phyloP scores from a whole-genome alignment of 2,888 invertebrate species.

The Erebia ligea region DNA sequence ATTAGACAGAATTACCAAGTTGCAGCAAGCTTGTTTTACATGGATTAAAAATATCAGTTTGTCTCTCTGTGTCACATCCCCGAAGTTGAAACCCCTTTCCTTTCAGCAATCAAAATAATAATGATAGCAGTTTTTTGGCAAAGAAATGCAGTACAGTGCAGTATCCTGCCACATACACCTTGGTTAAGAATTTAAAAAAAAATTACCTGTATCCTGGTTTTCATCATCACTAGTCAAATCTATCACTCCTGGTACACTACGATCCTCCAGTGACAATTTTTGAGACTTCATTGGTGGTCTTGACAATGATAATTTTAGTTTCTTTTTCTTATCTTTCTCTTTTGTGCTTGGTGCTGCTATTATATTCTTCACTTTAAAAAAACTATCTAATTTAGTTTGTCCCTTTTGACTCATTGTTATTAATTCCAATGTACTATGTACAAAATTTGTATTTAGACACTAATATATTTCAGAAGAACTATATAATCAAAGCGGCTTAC shows the following conservation, averaged over 20 bases:
- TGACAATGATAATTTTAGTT: constrained; percentile 51
- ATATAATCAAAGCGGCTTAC: no score
- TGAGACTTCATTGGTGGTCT: constrained; percentile 46
- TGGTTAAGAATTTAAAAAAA: neutral
- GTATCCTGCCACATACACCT: neutral
- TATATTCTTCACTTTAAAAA: constrained; percentile 10
- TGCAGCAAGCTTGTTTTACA: no score
- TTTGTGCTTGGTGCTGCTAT: constrained; percentile 29
- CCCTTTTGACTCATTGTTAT: constrained; percentile 42
- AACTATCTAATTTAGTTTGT: constrained; percentile 1
- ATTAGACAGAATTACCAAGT: no score
- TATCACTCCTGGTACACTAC: constrained; percentile 44
- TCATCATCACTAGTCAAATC: constrained; percentile 60
- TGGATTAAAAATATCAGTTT: no score
- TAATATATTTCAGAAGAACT: no score
- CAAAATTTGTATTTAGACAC: no score
- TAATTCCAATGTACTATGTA: neutral
- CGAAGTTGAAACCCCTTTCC: no score
- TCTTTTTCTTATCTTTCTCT: constrained; percentile 44
- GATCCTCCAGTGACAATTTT: constrained; percentile 40
- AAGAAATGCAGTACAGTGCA: neutral
- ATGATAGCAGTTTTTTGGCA: neutral
- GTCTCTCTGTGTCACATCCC: no score
- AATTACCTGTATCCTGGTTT: neutral
- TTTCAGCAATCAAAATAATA: no score